Conservation (phyloP, 2,888 invertebrate species). For the Eristalis intricaria region DNA sequence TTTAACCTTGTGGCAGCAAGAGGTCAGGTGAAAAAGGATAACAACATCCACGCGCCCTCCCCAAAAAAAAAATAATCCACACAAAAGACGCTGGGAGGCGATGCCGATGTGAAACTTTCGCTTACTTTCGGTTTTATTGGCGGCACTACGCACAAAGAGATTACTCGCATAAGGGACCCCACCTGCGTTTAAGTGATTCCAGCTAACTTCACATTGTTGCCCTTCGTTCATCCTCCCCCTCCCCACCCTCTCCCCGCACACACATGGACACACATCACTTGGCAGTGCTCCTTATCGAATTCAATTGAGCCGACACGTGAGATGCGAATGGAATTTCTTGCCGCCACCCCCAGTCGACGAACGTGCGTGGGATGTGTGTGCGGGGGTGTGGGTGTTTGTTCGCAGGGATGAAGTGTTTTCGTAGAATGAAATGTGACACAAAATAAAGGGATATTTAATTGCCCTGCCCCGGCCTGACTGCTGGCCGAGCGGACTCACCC, state of each 20-base stretch:
- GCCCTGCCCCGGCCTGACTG: slow-evolving; percentile 56
- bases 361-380: not conserved
- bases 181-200: slow-evolving; percentile 65
- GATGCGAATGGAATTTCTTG: slow-evolving; percentile 67
- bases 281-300: slow-evolving; percentile 67
- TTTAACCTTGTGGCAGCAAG: slow-evolving; percentile 16
- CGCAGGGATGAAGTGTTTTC: slow-evolving; percentile 63
- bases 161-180: slow-evolving; percentile 23
- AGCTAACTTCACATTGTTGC: slow-evolving; percentile 27
- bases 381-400: not conserved
- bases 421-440: slow-evolving; percentile 75
- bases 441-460: slow-evolving; percentile 77
- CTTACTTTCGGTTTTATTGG: slow-evolving; percentile 60
- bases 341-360: slow-evolving; percentile 2
- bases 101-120: slow-evolving; percentile 55
- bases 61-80: slow-evolving; percentile 44
- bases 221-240: not conserved
- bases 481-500: slow-evolving; percentile 3
- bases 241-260: not conserved
- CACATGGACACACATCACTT: not conserved
- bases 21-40: slow-evolving; percentile 63
- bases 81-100: slow-evolving; percentile 49
- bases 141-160: slow-evolving; percentile 48
- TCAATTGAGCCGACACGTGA: slow-evolving; percentile 70
- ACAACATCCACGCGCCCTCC: slow-evolving; percentile 24